A percentile compares a stretch with the other conserved stretches of the same genome.
Conservation (phyloP, 2,888 invertebrate genomes). For the Tetropium fuscum region DNA sequence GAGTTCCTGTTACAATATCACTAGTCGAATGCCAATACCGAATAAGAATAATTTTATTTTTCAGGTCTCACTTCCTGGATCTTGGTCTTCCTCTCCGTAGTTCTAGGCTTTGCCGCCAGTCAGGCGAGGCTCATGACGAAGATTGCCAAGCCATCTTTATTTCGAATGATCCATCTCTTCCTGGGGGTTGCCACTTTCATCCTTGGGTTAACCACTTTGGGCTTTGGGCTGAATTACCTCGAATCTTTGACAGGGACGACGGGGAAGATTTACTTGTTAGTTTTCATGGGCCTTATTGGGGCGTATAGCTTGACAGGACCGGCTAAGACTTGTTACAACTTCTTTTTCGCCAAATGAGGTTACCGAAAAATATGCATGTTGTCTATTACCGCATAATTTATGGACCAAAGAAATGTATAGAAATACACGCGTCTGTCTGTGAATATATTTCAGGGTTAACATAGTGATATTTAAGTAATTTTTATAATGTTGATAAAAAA, state of each 20-base stretch:
- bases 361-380: too few species aligned
- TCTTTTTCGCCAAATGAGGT: background rate
- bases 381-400: too few species aligned
- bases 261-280: constrained; percentile 35
- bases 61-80: constrained; percentile 45
- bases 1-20: too few species aligned
- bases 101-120: constrained; percentile 33
- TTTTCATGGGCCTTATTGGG: constrained; percentile 37
- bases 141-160: constrained; percentile 15
- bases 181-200: constrained; percentile 40
- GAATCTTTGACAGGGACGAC: background rate
- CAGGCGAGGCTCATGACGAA: constrained; percentile 15
- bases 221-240: constrained; percentile 41
- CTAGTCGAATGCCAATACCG: too few species aligned
- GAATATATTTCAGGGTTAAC: too few species aligned
- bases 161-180: constrained; percentile 38
- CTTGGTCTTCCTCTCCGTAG: constrained; percentile 31
- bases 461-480: too few species aligned
- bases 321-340: constrained; percentile 14
- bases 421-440: too few species aligned
- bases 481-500: too few species aligned
- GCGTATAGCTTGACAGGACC: constrained; percentile 37
- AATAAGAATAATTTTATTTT: too few species aligned
- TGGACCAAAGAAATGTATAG: too few species aligned
- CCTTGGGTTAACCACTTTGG: constrained; percentile 39